A percentile compares a stretch with the other conserved stretches of the same genome.
phyloP scores from a whole-genome alignment of 2,888 invertebrate genomes.

The Ornithoptera priamus region DNA sequence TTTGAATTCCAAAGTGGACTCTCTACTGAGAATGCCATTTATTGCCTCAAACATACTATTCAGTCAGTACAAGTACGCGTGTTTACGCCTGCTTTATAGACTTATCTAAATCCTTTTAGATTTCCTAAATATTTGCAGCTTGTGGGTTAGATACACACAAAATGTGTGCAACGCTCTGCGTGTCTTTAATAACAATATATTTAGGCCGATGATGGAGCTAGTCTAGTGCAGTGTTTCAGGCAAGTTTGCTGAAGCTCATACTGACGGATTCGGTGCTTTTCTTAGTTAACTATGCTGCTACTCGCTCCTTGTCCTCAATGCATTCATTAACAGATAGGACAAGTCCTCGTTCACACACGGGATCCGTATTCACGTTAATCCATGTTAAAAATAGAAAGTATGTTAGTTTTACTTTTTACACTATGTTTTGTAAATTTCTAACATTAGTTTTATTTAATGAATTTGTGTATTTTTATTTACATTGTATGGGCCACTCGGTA shows the following conservation, averaged over 20 bases:
- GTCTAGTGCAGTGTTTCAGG: not conserved
- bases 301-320: no score
- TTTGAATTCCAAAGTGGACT: slow-evolving; percentile 25
- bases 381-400: no score
- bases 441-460: no score
- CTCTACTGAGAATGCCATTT: not conserved
- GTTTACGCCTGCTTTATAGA: not conserved
- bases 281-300: no score
- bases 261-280: not conserved
- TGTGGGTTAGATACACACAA: not conserved
- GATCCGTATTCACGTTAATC: no score
- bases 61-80: slow-evolving; percentile 5
- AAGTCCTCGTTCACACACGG: no score
- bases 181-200: not conserved
- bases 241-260: not conserved
- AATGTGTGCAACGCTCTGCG: not conserved
- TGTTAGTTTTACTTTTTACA: no score
- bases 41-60: slow-evolving; percentile 29
- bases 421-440: no score
- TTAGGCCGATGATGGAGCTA: not conserved
- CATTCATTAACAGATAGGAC: no score
- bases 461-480: no score
- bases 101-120: not conserved
- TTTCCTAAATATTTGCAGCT: not conserved
- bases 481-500: no score